Conservation (phyloP, 2,113 vertebrate species). For the Neotoma lepida region DNA sequence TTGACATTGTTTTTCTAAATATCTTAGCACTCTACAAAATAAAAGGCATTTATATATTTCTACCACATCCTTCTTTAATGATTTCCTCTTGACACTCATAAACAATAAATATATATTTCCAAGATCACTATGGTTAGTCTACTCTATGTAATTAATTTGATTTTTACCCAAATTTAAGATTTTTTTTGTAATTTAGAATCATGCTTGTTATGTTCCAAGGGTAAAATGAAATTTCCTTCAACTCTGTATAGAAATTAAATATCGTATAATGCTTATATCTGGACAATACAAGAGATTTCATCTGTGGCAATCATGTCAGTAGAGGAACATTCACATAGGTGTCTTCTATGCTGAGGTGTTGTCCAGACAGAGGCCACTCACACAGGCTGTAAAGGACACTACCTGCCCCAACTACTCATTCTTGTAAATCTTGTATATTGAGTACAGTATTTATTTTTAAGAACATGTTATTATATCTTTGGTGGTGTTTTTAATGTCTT, state of each 20-base stretch:
- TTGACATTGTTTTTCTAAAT: constrained; percentile 36
- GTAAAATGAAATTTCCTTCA: not conserved
- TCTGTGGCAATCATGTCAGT: not conserved
- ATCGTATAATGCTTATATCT: not conserved
- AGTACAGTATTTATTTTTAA: constrained; percentile 30
- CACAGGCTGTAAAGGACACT: not conserved
- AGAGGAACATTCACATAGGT: not conserved
- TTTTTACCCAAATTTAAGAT: constrained; percentile 2
- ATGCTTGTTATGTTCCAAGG: not conserved
- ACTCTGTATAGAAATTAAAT: not conserved
- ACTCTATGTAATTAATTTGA: not conserved
- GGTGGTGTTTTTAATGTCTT: not conserved
- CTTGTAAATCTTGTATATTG: not conserved
- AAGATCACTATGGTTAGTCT: not conserved
- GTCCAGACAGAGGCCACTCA: not conserved
- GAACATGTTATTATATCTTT: constrained; percentile 46
- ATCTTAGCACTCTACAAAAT: not conserved
- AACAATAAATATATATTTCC: constrained; percentile 10
- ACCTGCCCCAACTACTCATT: not conserved
- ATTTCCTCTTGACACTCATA: not conserved
- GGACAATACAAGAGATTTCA: not conserved
- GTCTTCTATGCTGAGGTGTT: not conserved
- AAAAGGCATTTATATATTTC: not conserved
- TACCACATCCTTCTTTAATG: not conserved
- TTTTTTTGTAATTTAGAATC: constrained; percentile 17